These are phyloP conservation scores for Alloplasta piceator DNA, from an alignment of 2,888 invertebrate species.

Conservation along the genomic window DNA sequence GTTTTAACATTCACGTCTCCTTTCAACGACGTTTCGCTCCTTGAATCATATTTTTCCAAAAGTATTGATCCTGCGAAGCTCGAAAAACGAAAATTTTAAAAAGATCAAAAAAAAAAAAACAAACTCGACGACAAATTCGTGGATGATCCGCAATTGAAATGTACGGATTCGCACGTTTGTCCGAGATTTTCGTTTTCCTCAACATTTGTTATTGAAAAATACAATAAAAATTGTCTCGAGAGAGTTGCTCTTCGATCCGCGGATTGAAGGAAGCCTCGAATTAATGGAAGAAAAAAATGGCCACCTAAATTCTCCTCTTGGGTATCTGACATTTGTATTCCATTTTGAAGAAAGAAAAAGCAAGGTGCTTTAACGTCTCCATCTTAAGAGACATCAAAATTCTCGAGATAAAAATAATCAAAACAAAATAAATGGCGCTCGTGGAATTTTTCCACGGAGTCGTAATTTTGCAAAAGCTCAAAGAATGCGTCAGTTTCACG, in stretches of 20 bases:
- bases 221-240: slow-evolving; percentile 3
- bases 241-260: slow-evolving; percentile 29
- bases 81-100: not conserved
- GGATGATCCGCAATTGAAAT: no score
- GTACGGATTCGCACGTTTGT: no score
- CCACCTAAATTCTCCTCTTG: slow-evolving; percentile 6
- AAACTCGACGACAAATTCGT: slow-evolving; percentile 6
- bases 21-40: slow-evolving; percentile 22
- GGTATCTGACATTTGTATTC: not conserved
- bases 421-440: not conserved
- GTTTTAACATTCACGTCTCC: slow-evolving; percentile 11
- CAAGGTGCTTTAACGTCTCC: not conserved
- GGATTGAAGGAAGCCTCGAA: slow-evolving; percentile 26
- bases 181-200: no score
- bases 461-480: no score
- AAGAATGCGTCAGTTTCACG: not conserved
- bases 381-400: slow-evolving; percentile 6
- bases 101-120: not conserved
- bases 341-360: not conserved
- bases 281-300: slow-evolving; percentile 15
- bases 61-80: slow-evolving; percentile 24
- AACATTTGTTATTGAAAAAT: not conserved
- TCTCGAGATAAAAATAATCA: not conserved
- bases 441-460: no score
- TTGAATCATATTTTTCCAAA: slow-evolving; percentile 12